phyloP scores from a whole-genome alignment of 2,797 vertebrate genomes.

The Clarias laeviceps region DNA sequence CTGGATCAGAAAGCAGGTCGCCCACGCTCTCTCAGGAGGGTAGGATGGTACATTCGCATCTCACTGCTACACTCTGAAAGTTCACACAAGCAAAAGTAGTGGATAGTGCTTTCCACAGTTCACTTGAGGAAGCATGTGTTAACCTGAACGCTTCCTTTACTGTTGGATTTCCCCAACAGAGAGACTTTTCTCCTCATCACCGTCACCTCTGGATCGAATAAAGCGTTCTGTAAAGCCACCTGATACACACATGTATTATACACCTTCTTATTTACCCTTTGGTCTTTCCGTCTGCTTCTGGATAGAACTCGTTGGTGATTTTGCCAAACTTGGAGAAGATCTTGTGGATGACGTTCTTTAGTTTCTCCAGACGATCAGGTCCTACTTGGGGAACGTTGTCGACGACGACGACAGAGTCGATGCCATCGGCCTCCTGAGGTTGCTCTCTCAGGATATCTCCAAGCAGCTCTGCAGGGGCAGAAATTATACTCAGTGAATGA shows the following conservation, averaged over 20 bases:
- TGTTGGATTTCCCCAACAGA: no score
- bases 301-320: slow-evolving; percentile 95
- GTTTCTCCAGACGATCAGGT: slow-evolving; percentile 90
- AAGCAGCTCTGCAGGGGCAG: slow-evolving; percentile 78
- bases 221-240: background rate
- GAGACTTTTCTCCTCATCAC: background rate
- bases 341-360: slow-evolving; percentile 97
- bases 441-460: slow-evolving; percentile 86
- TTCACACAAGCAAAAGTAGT: no score
- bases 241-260: background rate
- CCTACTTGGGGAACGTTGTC: slow-evolving; percentile 97
- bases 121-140: no score
- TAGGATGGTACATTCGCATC: no score
- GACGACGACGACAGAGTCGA: slow-evolving; percentile 92
- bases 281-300: slow-evolving; percentile 90
- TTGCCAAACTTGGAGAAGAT: slow-evolving; percentile 98
- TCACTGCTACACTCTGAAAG: no score
- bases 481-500: background rate
- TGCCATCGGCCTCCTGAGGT: slow-evolving; percentile 92
- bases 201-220: background rate
- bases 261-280: slow-evolving; percentile 81
- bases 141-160: no score
- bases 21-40: no score
- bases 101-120: no score
- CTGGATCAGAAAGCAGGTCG: no score